These are phyloP conservation scores for Rissa tridactyla DNA, from an alignment of 2,113 vertebrate genomes.

Conservation along the genomic window DNA sequence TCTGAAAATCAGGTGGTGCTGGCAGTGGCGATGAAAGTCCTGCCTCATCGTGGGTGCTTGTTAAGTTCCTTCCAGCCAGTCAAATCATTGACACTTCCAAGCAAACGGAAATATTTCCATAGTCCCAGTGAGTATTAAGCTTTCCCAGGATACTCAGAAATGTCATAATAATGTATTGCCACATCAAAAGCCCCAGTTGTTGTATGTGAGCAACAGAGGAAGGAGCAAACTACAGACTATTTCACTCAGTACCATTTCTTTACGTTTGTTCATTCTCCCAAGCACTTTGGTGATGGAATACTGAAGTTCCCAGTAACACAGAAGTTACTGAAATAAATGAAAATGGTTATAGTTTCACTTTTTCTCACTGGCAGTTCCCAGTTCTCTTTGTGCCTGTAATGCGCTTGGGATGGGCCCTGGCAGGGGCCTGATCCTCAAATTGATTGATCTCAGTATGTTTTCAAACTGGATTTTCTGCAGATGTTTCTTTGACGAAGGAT, in stretches of 20 bases:
- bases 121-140: neutral
- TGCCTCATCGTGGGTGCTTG: accelerated
- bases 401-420: accelerated
- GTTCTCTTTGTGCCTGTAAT: neutral
- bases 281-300: neutral
- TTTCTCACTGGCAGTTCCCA: neutral
- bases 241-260: neutral
- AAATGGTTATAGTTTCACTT: neutral
- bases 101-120: neutral
- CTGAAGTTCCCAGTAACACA: neutral
- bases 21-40: neutral
- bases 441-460: neutral
- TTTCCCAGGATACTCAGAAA: neutral
- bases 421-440: neutral
- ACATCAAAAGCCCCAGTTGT: neutral
- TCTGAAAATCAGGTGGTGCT: neutral
- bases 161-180: neutral
- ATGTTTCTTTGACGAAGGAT: neutral
- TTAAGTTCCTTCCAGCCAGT: neutral
- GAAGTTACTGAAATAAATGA: neutral
- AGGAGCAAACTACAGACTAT: neutral
- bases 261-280: neutral
- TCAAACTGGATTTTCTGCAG: neutral
- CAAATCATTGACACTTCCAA: neutral
- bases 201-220: neutral